Conservation (phyloP, 2,113 vertebrate species). For the Ceyx melanurus region DNA sequence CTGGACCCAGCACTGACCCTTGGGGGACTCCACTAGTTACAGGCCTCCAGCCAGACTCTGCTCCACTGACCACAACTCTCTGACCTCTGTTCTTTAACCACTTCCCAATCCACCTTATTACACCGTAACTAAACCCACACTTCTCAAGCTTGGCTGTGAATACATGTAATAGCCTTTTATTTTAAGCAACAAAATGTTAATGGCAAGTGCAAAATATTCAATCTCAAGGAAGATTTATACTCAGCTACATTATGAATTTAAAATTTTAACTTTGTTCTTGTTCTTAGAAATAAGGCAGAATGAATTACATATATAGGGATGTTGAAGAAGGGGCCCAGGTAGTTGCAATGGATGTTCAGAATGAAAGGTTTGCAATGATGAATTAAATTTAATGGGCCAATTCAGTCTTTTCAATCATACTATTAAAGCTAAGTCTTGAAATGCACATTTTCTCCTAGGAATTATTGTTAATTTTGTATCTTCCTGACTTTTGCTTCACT, state of each 20-base stretch:
- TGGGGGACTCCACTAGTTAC: no score
- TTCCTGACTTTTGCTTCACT: conserved; percentile 15
- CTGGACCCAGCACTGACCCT: no score
- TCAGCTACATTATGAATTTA: background rate
- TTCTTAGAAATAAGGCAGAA: background rate
- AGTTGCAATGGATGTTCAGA: conserved; percentile 4
- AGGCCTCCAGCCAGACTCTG: no score
- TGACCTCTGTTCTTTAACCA: no score
- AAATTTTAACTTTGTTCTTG: conserved; percentile 1
- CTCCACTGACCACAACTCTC: no score
- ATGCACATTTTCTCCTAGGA: conserved; percentile 40
- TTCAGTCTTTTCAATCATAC: conserved; percentile 58
- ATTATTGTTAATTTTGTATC: conserved; percentile 34
- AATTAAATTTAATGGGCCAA: conserved; percentile 52
- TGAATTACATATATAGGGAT: background rate
- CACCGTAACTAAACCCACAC: no score
- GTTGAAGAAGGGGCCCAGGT: background rate
- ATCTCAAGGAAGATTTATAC: background rate
- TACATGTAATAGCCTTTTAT: background rate
- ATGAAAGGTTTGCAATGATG: conserved; percentile 29
- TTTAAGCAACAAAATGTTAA: background rate
- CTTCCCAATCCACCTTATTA: no score
- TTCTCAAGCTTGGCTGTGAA: no score
- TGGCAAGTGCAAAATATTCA: background rate
- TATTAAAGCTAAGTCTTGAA: conserved; percentile 58